Conservation (phyloP, 2,113 vertebrate species). For the Toxotes jaculatrix region DNA sequence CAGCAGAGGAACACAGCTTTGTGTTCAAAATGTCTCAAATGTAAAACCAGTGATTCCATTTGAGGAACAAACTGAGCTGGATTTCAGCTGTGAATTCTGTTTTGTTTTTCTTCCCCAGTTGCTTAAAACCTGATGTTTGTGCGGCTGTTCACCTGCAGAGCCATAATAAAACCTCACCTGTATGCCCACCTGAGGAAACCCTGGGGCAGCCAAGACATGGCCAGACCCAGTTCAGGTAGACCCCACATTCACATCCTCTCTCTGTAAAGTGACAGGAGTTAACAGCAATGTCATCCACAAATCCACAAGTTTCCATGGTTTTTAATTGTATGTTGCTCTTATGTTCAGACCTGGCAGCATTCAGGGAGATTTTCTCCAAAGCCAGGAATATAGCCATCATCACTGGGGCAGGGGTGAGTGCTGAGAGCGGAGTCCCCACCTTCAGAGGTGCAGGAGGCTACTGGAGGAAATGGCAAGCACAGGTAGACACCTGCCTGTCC, state of each 20-base stretch:
- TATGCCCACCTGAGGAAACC: conserved; percentile 47
- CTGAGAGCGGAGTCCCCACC: conserved; percentile 95
- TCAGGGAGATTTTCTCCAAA: conserved; percentile 91
- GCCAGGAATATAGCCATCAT: conserved; percentile 91
- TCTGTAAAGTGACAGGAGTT: not conserved
- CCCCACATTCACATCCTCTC: not conserved
- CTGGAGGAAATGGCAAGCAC: conserved; percentile 96
- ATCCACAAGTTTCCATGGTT: not conserved
- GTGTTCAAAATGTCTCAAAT: too few relatives aligned
- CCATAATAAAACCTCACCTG: conserved; percentile 47
- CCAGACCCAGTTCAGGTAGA: conserved; percentile 83
- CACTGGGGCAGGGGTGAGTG: conserved; percentile 95
- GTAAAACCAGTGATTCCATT: not conserved
- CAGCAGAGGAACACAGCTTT: too few relatives aligned
- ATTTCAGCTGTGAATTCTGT: not conserved
- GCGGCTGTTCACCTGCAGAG: conserved; percentile 57
- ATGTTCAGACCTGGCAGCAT: conserved; percentile 88
- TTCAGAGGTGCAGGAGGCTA: conserved; percentile 95
- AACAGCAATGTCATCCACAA: not conserved
- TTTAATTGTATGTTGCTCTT: not conserved
- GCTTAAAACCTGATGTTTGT: conserved; percentile 69
- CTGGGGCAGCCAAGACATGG: conserved; percentile 65
- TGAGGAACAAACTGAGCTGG: too few relatives aligned
- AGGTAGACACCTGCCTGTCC: conserved; percentile 80
- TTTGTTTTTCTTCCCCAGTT: not conserved